Percentiles rank a stretch among this genome's conserved stretches.
Evolutionary conservation across 1,140 invertebrate genomes (phyloP).

Genomic region (Physella acuta): DNA sequence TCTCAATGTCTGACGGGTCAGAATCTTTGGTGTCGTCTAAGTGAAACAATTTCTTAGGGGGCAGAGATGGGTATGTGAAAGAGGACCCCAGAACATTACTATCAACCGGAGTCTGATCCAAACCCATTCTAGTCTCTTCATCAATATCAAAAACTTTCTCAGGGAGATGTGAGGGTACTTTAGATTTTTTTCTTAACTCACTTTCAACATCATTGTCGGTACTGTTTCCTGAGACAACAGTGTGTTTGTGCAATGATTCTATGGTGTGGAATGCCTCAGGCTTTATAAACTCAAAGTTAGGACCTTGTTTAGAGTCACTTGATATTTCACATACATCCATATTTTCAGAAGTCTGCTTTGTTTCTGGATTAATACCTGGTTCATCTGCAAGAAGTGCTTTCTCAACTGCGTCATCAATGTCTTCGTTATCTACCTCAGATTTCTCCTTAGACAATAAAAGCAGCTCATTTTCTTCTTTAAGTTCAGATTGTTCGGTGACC

Average conservation of each 20-base stretch:
- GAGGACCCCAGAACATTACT: neutral
- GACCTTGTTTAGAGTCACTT: neutral
- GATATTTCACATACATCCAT: neutral
- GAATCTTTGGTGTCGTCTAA: slow-evolving; percentile 25
- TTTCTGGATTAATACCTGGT: neutral
- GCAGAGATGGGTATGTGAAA: slow-evolving; percentile 3
- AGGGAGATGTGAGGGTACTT: slow-evolving; percentile 2
- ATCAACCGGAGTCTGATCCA: slow-evolving; percentile 22
- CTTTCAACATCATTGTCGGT: slow-evolving; percentile 15
- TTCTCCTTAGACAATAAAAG: neutral
- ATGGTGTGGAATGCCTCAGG: neutral
- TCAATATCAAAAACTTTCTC: slow-evolving; percentile 31
- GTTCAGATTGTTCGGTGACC: neutral
- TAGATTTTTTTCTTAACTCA: neutral
- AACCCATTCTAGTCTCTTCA: slow-evolving; percentile 32
- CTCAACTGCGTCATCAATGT: neutral
- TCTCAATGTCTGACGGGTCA: slow-evolving; percentile 21
- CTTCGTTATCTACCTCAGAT: neutral
- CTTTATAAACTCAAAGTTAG: slow-evolving; percentile 15
- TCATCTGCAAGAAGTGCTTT: slow-evolving; percentile 7
- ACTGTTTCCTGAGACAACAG: neutral
- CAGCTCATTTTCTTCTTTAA: neutral
- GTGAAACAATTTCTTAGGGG: slow-evolving; percentile 20
- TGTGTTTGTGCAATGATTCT: neutral
- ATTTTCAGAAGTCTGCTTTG: neutral